These are phyloP conservation scores for Oostethus manadensis DNA, from an alignment of 2,113 vertebrate genomes.

Conservation along the genomic window DNA sequence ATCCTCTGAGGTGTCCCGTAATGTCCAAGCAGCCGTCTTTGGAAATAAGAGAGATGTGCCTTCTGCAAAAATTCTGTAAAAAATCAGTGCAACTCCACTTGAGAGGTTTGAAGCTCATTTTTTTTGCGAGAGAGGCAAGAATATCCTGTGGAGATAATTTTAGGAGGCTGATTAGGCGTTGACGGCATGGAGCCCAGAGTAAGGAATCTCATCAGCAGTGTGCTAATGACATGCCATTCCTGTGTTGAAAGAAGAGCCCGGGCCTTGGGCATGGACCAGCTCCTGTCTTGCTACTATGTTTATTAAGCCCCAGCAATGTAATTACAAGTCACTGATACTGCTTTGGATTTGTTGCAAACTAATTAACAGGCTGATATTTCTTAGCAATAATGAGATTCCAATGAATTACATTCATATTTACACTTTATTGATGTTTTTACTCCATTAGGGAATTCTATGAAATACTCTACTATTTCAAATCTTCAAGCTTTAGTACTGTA, in stretches of 20 bases:
- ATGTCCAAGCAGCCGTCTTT: conserved; percentile 40
- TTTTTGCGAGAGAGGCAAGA: conserved; percentile 47
- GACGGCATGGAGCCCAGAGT: conserved; percentile 64
- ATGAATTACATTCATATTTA: conserved; percentile 53
- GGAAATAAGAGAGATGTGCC: conserved; percentile 7
- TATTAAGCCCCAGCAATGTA: conserved; percentile 65
- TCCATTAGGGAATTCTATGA: neutral
- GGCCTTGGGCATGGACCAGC: conserved; percentile 61
- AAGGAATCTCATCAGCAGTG: conserved; percentile 63
- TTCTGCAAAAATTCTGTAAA: conserved; percentile 6
- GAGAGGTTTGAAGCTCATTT: conserved; percentile 43
- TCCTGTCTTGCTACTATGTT: conserved; percentile 60
- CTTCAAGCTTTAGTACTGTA: too few species aligned
- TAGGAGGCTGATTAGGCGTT: conserved; percentile 66
- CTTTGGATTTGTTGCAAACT: conserved; percentile 62
- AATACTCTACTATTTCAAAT: neutral
- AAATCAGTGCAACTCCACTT: conserved; percentile 39
- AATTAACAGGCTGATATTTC: conserved; percentile 68
- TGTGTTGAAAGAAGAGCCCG: conserved; percentile 57
- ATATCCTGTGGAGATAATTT: conserved; percentile 69
- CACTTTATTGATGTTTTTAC: conserved; percentile 28
- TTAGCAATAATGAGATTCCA: conserved; percentile 50
- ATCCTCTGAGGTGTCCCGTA: conserved; percentile 53
- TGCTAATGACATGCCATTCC: conserved; percentile 71
- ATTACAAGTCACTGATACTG: conserved; percentile 67